These are phyloP conservation scores for Apocrypta bakeri DNA, from an alignment of 1,140 invertebrate genomes.

Conservation along the genomic window DNA sequence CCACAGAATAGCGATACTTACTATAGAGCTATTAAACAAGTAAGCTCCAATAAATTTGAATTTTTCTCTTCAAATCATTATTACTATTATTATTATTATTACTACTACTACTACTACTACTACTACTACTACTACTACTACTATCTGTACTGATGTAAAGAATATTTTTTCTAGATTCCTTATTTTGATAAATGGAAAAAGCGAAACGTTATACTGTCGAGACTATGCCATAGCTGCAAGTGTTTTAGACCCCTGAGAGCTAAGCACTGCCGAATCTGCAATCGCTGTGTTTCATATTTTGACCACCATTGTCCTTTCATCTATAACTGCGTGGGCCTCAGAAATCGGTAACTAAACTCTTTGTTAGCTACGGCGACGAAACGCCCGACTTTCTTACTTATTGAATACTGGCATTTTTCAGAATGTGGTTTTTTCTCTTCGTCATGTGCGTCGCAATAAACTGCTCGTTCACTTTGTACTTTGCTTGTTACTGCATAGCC, in stretches of 20 bases:
- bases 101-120: neutral
- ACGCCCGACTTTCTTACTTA: neutral
- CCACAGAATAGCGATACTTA: slow-evolving; percentile 92
- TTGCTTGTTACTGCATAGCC: slow-evolving; percentile 89
- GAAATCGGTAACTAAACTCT: slow-evolving; percentile 79
- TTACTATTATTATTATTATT: neutral
- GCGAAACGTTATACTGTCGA: slow-evolving; percentile 87
- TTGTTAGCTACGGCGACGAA: too few relatives aligned
- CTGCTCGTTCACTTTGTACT: slow-evolving; percentile 90
- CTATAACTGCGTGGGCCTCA: slow-evolving; percentile 92
- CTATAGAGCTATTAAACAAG: slow-evolving; percentile 89
- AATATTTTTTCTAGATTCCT: slow-evolving; percentile 79
- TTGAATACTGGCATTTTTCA: slow-evolving; percentile 66
- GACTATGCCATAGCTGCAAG: slow-evolving; percentile 92
- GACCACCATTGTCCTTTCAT: slow-evolving; percentile 97
- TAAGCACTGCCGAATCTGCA: slow-evolving; percentile 94
- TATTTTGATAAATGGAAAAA: slow-evolving; percentile 94
- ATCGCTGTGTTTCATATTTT: slow-evolving; percentile 93
- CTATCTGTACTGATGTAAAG: too few relatives aligned
- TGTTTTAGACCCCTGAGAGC: slow-evolving; percentile 89
- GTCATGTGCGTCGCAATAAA: slow-evolving; percentile 90
- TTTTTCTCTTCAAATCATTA: too few relatives aligned
- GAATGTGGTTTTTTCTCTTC: slow-evolving; percentile 94
- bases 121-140: neutral
- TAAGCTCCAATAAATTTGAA: slow-evolving; percentile 60